Evolutionary conservation across 2,888 invertebrate species (phyloP), one percentile per base, ranked within the genome.

Genomic region (Cylloceria caligata): DNA sequence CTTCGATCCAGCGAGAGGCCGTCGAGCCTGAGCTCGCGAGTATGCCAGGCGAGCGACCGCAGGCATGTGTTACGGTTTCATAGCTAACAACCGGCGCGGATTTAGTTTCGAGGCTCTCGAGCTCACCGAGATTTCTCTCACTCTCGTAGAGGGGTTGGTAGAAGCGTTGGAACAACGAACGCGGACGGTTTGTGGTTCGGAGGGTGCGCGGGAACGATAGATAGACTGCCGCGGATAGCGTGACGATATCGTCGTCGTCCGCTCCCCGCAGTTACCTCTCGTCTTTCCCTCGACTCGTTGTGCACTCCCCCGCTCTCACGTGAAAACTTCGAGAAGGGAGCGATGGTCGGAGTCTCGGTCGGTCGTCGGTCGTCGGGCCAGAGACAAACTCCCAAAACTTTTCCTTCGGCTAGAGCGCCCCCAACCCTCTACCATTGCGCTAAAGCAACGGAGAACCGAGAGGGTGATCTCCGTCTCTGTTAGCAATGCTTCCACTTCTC

Each of bases 41-140:
- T 6, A 13, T 27, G 42, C 60, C 55, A 39, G 57, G 34, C 52
- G 55, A 67, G 71, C 73, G 68, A 85, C 84, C 85, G 73, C 84
- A 83, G 84, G 85, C 86, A 85, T 85, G 86, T 83, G 86, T 86
- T 87, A 88, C 85, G 83, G 85, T 85, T 84, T 84, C 86, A 82
- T 87, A 81, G 78, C 86, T 78, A 83, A 88, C 86, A 86, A 82
- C 84, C 83, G 78, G 83, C 80, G 83, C 77, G 83, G 87, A 88
- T 88, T 89, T 86, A 87, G 84, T 88, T 86, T 77, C 67, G 67
- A 34, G 60, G 72, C 68, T 45, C 27, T 24, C 49, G 16, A 67
- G 16, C 27, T 42, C 45, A 34, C 21, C 49, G 49, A 21, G 71
- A 55, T 68, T 24, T 69, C 64, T 55, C 57, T 42, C 47, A 16